Base-by-base conservation (phyloP, 2,888 invertebrate genomes). In the Mesorhabditis spiculigera region DNA sequence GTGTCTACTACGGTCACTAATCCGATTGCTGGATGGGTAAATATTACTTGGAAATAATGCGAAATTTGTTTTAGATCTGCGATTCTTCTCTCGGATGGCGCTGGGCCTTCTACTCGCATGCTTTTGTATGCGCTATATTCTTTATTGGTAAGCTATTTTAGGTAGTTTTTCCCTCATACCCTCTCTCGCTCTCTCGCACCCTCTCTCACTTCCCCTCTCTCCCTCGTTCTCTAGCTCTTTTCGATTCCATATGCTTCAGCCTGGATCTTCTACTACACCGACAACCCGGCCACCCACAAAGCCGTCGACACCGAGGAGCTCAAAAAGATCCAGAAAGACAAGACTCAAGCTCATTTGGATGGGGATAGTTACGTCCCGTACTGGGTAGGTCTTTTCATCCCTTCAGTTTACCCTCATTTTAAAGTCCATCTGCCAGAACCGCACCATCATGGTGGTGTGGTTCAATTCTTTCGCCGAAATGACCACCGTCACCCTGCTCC, bases 391-490 rank as follows among this genome's bases (percentile, higher is more conserved):
- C 5, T 10, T 16, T 13, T 13, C 16, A 67, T 58, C 5, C 3
- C 4, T n/a, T 1, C 44, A 6, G 5, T 42, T 58, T 13, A 43
- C 43, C 13, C 43, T 13, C 65, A 5, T n/a, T 10, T 62, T 13
- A 8, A 45, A 80, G 80, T 77, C 75, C 44, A 82, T 82, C 62
- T 73, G 75, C 73, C 79, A 74, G 70, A 81, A 81, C 72, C 74
- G 76, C 16, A 76, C 78, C 4, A 79, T 82, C n/a, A 45, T 78
- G 63, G 75, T 75, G 13, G 76, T 82, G 5, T 82, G 81, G 83
- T 68, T 78, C 45, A 82, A 83, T 69, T 79, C 83, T 0, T 79
- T 83, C 45, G 80, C 78, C 43, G 83, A 83, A 68, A 79, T 83
- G 74, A 78, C 81, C 45, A 77, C 80, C 3, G 74, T 81, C n/a